phyloP scores from a whole-genome alignment of 2,113 vertebrate species.

The Arenaria interpres region DNA sequence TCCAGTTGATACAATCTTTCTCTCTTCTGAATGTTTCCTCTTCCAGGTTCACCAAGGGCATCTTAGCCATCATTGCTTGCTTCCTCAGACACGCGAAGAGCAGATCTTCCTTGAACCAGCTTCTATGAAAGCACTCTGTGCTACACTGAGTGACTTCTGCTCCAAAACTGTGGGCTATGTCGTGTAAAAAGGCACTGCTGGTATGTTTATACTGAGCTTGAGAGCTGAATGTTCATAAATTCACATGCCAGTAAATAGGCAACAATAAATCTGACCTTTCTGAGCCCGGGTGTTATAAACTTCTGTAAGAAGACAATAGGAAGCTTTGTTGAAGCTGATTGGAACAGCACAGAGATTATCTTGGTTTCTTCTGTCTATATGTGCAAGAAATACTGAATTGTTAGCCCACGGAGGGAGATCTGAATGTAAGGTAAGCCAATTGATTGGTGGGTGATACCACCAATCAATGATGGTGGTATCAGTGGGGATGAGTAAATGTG shows the following conservation, averaged over 20 bases:
- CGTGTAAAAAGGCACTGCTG: background rate
- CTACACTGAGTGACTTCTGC: background rate
- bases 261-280: constrained; percentile 20
- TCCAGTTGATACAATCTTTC: background rate
- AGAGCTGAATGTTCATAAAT: background rate
- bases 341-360: background rate
- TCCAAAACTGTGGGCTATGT: background rate
- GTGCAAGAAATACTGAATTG: background rate
- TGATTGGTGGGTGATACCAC: background rate
- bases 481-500: background rate
- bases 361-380: background rate
- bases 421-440: background rate
- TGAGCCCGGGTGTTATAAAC: background rate
- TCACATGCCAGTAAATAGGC: background rate
- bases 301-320: background rate
- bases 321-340: background rate
- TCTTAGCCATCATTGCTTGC: background rate
- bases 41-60: background rate
- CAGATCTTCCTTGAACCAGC: background rate
- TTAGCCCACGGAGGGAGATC: background rate
- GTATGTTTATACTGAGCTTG: background rate
- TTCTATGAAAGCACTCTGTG: background rate
- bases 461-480: no score
- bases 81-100: background rate
- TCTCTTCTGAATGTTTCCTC: background rate